Base-by-base conservation (phyloP, 1,140 invertebrate species). In the Sinonovacula constricta region DNA sequence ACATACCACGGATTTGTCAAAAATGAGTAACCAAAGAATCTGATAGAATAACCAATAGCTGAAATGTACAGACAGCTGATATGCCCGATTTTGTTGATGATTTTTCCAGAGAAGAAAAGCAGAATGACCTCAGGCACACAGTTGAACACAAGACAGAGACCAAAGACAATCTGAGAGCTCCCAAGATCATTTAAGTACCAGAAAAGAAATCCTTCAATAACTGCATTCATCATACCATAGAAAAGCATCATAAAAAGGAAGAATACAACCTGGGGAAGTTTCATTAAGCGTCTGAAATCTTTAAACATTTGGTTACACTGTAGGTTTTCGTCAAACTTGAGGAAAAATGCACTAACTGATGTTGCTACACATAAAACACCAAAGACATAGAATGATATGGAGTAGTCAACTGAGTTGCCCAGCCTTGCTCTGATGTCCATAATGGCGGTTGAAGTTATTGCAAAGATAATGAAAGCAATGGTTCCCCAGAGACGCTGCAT, bases 121-220 rank as follows among this genome's bases (percentile, higher is more conserved):
- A n/a, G n/a, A n/a, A n/a, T n/a, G n/a, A n/a, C n/a, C n/a, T n/a
- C n/a, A n/a, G n/a, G n/a, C n/a, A n/a, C n/a, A n/a, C n/a, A n/a
- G n/a, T n/a, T n/a, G n/a, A n/a, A n/a, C n/a, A n/a, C n/a, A n/a
- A n/a, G n/a, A n/a, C n/a, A n/a, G n/a, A n/a, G n/a, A n/a, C n/a
- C n/a, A n/a, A n/a, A n/a, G n/a, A n/a, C n/a, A n/a, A n/a, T n/a
- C n/a, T n/a, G n/a, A n/a, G n/a, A n/a, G n/a, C n/a, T n/a, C n/a
- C n/a, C n/a, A n/a, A n/a, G 45, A 28, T 96, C 95, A 89, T 96
- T 93, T 12, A 97, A 92, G 71, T 96, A 93, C 95, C 95, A 96
- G 89, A 97, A 97, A 3, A 97, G 90, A 88, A 96, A 98, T 72
- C 96, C 94, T 95, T 97, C 97, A n/a, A 97, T 92, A 0, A 97